Base-by-base conservation (phyloP, 1,140 invertebrate genomes). In the Diachasmimorpha longicaudata region DNA sequence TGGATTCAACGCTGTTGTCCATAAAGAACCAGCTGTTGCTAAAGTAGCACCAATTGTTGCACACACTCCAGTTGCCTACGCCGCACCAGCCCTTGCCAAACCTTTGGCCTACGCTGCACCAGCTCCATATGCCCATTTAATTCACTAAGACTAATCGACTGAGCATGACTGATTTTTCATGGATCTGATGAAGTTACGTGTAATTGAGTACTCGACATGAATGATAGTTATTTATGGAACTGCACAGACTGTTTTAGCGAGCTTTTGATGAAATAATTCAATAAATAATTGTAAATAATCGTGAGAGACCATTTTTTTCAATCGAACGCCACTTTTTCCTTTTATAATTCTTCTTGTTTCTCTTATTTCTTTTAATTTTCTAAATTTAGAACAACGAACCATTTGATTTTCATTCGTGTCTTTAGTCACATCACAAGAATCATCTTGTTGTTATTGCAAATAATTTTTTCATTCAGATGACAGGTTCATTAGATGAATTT, bases 1-100 rank as follows among this genome's bases (percentile, higher is more conserved):
- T 36, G 74, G 74, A 55, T 75, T 75, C 46, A 70, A 75, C 21
- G 74, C 67, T 23, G 74, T 75, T 11, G 48, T 75, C 0, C 74
- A 37, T n/a, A 75, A 75, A 58, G 74, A 66, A 31, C 72, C 58
- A 13, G 42, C 44, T 0, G 8, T 39, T 52, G 21, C 44, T 70
- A 70, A 70, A 70, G 48, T 52, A 31, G 58, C 48, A 13, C 46
- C 70, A 55, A 23, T 55, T 21, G n/a, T 72, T 11, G 44, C 70
- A 42, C 23, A 52, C 52, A 42, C 46, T 52, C 55, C 71, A 63
- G 21, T 70, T 19, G 21, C 42, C 25, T 46, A 70, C 25, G 70
- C 69, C 44, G 44, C 44, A n/a, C 44, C 70, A 31, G 70, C 46
- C 13, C 3, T 25, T n/a, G n/a, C 69, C 11, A 42, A 25, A 44